Evolutionary conservation across 2,797 vertebrate species (phyloP).

Genomic region (Enteromius paludinosus): DNA sequence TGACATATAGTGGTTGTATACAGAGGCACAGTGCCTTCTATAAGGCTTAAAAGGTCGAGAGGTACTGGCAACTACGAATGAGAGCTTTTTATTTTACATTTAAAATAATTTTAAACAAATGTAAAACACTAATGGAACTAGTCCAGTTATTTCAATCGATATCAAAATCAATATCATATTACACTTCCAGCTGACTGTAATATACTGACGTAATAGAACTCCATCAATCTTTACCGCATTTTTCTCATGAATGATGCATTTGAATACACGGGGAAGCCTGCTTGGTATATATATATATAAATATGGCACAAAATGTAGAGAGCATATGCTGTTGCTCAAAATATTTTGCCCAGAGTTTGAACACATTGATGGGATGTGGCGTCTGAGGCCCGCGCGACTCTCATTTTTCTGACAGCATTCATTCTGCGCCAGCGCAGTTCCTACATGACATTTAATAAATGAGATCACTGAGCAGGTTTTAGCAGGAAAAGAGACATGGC

Average conservation of each 20-base stretch:
- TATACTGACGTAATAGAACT: background rate
- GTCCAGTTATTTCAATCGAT: background rate
- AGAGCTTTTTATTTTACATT: background rate
- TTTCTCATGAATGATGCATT: background rate
- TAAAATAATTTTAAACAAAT: background rate
- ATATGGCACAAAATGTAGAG: slow-evolving; percentile 24
- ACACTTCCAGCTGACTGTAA: slow-evolving; percentile 5
- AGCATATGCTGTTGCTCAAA: slow-evolving; percentile 33
- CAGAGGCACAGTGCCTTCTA: background rate
- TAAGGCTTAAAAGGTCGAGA: background rate
- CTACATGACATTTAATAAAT: slow-evolving; percentile 67
- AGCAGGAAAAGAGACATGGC: slow-evolving; percentile 37
- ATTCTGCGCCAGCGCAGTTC: slow-evolving; percentile 61
- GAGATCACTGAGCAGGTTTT: slow-evolving; percentile 59
- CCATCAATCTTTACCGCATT: background rate
- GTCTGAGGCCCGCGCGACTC: slow-evolving; percentile 16
- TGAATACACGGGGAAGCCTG: background rate
- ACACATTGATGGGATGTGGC: slow-evolving; percentile 58
- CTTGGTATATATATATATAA: background rate
- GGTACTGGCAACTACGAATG: background rate
- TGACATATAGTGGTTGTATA: background rate
- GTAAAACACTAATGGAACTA: background rate
- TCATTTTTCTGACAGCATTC: slow-evolving; percentile 46
- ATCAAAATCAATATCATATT: slow-evolving; percentile 4
- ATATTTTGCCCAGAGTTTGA: slow-evolving; percentile 47